Evolutionary conservation across 2,797 vertebrate species (phyloP), one percentile per base, ranked within the genome.

Genomic region (Acropternis orthonyx): DNA sequence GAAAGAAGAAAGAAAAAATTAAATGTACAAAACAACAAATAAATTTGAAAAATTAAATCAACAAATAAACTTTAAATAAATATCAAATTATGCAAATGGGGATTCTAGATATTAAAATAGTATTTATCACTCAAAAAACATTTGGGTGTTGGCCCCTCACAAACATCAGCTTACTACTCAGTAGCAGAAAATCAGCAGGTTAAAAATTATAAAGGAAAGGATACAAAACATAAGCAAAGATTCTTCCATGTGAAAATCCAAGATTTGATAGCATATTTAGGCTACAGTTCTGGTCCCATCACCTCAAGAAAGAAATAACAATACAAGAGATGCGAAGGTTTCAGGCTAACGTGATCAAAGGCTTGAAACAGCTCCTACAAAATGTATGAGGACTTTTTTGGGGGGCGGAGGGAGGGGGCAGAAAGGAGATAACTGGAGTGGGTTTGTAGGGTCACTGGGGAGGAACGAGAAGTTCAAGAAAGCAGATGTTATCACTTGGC

Each of bases 391-490:
- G 20, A 69, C 32, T 56, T 20, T 61, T 77, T 66, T 9, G 37
- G 9, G 37, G 37, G 37, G 37, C 37, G 9, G 52, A 1, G 2
- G 12, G 7, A 5, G 9, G 26, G 37, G 10, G 6, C 4, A 37
- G 15, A 56, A 66, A 49, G 30, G 12, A 67, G 7, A 37, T 41
- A 75, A 79, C 8, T 23, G 32, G 14, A 39, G 8, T 49, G 32
- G 16, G 11, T 32, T 83, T 85, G 24, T 65, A 36, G 78, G 26
- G 22, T 12, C 56, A 36, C 9, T 0, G 1, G 4, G 8, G 5
- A 55, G 34, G 34, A 86, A 58, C 11, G 14, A 30, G 37, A 86
- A 48, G 27, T 61, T 85, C 46, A 36, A 61, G 61, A 65, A 69
- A 61, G 19, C 11, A 54, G 9, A 30, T 17, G 4, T n/a, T n/a